Percentiles rank a stretch among this genome's conserved stretches.
Evolutionary conservation across 2,797 vertebrate species (phyloP).

Genomic region (Enteromius viviparus): DNA sequence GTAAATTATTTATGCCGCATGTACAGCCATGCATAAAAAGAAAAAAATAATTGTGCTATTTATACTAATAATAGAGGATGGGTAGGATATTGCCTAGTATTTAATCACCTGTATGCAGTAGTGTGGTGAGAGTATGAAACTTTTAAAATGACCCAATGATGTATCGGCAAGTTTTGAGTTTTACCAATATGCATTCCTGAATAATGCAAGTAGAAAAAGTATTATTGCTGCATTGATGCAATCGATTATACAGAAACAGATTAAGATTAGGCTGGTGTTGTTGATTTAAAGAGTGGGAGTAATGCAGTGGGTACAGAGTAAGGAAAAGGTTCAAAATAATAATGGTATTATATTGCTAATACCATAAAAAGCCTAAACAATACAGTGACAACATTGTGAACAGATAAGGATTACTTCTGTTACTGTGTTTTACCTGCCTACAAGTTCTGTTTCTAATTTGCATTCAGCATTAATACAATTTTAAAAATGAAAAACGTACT

Average conservation of each 20-base stretch:
- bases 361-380: neutral
- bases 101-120: too few species aligned
- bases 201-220: neutral
- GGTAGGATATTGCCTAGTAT: too few species aligned
- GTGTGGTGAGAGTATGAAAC: neutral
- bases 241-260: too few species aligned
- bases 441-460: neutral
- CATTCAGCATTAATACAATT: neutral
- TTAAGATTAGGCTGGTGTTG: neutral
- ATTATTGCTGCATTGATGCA: neutral
- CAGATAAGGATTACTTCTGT: neutral
- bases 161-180: neutral
- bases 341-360: too few species aligned
- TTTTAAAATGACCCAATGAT: neutral
- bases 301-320: too few species aligned
- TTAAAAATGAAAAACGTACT: neutral
- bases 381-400: neutral
- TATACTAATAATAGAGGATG: neutral
- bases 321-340: too few species aligned
- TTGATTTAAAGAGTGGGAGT: neutral
- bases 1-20: neutral
- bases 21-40: neutral
- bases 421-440: neutral
- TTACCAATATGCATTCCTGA: neutral
- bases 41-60: neutral